phyloP scores from a whole-genome alignment of 2,797 vertebrate species.

The Sebastes variabilis region DNA sequence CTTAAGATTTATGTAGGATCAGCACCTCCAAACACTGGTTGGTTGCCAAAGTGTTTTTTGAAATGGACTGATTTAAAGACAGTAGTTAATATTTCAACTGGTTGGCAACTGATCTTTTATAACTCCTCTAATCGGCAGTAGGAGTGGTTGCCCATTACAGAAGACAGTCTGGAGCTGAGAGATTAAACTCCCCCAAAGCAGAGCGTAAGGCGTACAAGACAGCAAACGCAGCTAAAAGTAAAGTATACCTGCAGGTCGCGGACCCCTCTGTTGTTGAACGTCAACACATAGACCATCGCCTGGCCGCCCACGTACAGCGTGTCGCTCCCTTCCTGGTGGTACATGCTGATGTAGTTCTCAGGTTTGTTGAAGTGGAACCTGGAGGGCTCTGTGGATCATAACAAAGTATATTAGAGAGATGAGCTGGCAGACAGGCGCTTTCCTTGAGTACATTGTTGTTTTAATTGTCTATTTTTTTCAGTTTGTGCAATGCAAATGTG shows the following conservation, averaged over 20 bases:
- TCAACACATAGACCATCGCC: constrained; percentile 79
- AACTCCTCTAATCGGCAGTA: background rate
- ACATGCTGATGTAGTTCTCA: constrained; percentile 83
- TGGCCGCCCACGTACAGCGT: constrained; percentile 83
- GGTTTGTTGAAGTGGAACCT: constrained; percentile 81
- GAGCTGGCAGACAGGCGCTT: background rate
- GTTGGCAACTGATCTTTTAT: background rate
- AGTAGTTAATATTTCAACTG: background rate
- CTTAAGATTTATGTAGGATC: background rate
- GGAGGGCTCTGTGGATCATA: constrained; percentile 72
- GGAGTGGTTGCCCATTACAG: background rate
- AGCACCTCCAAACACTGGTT: background rate
- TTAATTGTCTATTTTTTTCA: background rate
- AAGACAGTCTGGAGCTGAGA: background rate
- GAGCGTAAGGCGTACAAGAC: background rate
- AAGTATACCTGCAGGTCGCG: constrained; percentile 74
- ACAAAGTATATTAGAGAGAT: constrained; percentile 17
- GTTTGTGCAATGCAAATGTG: background rate
- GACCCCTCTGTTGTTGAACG: constrained; percentile 78
- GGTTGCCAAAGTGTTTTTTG: background rate
- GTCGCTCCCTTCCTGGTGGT: constrained; percentile 81
- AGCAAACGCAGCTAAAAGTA: background rate
- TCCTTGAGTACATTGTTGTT: background rate
- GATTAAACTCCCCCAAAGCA: background rate
- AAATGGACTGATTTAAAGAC: background rate